Conservation (phyloP, 2,888 invertebrate genomes). For the Branchellion lobata region DNA sequence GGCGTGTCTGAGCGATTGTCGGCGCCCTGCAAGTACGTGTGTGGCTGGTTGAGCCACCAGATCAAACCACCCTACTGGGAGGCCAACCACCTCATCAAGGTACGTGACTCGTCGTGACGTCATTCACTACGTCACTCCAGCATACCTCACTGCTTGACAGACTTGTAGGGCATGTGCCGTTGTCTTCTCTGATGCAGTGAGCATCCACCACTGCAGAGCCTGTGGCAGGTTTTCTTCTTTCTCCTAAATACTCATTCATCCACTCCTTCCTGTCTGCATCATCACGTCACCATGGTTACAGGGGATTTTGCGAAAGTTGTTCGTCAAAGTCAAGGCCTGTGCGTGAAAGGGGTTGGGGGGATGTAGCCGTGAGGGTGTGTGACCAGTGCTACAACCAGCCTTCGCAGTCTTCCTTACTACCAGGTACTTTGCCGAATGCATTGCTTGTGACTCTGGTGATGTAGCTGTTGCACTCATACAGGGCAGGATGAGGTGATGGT, state of each 20-base stretch:
- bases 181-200: conserved; percentile 54
- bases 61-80: conserved; percentile 79
- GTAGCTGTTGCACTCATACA: too few relatives aligned
- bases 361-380: conserved; percentile 73
- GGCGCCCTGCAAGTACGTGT: conserved; percentile 59
- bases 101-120: conserved; percentile 57
- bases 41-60: conserved; percentile 76
- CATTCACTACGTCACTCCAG: background rate
- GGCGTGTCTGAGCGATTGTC: conserved; percentile 67
- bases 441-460: too few relatives aligned
- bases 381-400: conserved; percentile 68
- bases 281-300: background rate
- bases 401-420: background rate
- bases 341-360: conserved; percentile 73
- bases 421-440: too few relatives aligned
- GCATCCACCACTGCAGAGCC: conserved; percentile 70
- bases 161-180: conserved; percentile 70
- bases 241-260: too few relatives aligned
- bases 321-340: conserved; percentile 72
- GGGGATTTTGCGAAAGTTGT: conserved; percentile 75
- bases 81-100: conserved; percentile 74
- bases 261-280: too few relatives aligned
- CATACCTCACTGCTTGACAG: conserved; percentile 61
- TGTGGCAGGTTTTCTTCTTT: conserved; percentile 70
- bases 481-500: conserved; percentile 39